Percentiles rank a stretch among this genome's conserved stretches.
Conservation (phyloP, 2,797 vertebrate genomes). For the Morus bassanus region DNA sequence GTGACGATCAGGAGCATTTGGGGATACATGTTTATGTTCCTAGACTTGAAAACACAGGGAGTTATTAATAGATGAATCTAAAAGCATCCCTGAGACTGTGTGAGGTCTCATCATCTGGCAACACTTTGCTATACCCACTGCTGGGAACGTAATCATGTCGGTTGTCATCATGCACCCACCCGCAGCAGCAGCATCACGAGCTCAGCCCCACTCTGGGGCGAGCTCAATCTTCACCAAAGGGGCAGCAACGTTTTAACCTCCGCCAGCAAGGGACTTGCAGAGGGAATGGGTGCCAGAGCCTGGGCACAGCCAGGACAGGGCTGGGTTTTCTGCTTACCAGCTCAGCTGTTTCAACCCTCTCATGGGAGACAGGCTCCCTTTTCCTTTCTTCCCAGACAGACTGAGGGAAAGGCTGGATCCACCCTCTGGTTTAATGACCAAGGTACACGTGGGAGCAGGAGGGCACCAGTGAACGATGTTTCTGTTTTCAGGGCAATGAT, state of each 20-base stretch:
- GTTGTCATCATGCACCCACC: neutral
- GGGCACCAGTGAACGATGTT: neutral
- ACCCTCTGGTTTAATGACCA: neutral
- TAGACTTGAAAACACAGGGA: neutral
- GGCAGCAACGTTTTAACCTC: neutral
- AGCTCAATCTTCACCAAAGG: neutral
- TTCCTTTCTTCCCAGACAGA: neutral
- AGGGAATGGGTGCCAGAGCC: neutral
- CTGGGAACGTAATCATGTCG: neutral
- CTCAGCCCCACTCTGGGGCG: neutral
- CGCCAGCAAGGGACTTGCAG: neutral
- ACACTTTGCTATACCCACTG: neutral
- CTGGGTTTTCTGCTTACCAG: neutral
- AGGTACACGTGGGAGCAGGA: neutral
- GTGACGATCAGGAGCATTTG: constrained; percentile 13
- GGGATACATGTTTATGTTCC: constrained; percentile 29
- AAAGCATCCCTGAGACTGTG: neutral
- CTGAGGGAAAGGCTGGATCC: neutral
- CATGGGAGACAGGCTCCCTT: neutral
- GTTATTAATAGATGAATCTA: constrained; percentile 29
- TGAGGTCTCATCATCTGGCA: constrained; percentile 26
- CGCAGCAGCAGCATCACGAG: fast-evolving
- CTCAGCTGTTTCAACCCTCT: neutral
- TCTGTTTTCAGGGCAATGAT: neutral
- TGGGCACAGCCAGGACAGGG: neutral